Evolutionary conservation across 2,888 invertebrate genomes (phyloP), one percentile per base, ranked within the genome.

Genomic region (Notocelia uddmanniana): DNA sequence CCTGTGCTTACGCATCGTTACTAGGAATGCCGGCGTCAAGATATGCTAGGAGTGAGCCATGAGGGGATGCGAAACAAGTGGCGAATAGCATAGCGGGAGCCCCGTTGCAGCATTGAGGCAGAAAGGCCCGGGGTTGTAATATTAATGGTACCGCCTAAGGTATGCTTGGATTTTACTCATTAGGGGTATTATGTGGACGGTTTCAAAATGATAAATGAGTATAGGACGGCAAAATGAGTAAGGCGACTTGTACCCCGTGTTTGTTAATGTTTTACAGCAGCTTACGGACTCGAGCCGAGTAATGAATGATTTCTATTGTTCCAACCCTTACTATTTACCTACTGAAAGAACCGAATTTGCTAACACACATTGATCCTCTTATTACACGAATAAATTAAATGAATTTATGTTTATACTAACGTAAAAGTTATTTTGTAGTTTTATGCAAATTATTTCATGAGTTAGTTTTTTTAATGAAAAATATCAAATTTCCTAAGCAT

Each of bases 141-240:
- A 91, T 91, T 92, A 91, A 92, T 91, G 90, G 88, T 86, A 89
- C 87, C 85, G 86, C 88, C 88, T 83, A 88, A 91, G 89, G 91
- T 91, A 92, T 90, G 91, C 89, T 85, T 87, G 91, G 92, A 92
- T 93, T 92, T 89, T 91, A 91, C 92, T 91, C 92, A 93, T 93
- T 93, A 92, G 88, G 88, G 91, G 89, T 89, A 89, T 92, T 91
- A 91, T 87, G 87, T 85, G 88, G 86, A 87, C 88, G 88, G 89
- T 91, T 87, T 85, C 83, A 79, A 91, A 89, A 92, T 93, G 92
- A 92, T 92, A 90, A 90, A 93, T 90, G 90, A 85, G 84, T 85
- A 81, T 81, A 87, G 84, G 82, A 84, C 79, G 84, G 84, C 83
- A 83, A 87, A 87, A 87, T 84, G 84, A 87, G 80, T 81, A 84